Evolutionary conservation across 2,797 vertebrate species (phyloP), one percentile per base, ranked within the genome.

Genomic region (Neostethus bicornis): DNA sequence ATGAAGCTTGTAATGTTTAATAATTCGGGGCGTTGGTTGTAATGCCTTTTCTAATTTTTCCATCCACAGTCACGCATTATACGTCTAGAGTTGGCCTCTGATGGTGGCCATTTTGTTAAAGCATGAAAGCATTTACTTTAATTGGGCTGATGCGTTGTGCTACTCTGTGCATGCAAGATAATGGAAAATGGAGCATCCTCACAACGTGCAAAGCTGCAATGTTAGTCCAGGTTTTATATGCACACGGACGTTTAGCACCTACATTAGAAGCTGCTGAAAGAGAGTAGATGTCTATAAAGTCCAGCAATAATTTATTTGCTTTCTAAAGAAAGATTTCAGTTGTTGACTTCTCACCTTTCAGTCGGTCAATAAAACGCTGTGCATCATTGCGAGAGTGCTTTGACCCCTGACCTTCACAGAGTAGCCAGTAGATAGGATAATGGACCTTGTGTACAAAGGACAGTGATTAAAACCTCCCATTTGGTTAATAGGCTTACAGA

Each of bases 131-230:
- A 39, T 73, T 56, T 59, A 31, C 54, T 49, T 52, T 77, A 79
- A 62, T 87, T 87, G 84, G 75, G 77, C 70, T 84, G 80, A 87
- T 83, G 72, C 13, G 5, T 28, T 39, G 51, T 9, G 54, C 66
- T 19, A 31, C 70, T 75, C 81, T 84, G 80, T 61, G 64, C 73
- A 60, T 59, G 61, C 71, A 72, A 83, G 85, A 86, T 86, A 83
- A 85, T 85, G 77, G 77, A 77, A 70, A 76, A 73, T 52, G 42
- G 57, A 47, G 59, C 61, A 71, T 74, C 74, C 79, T 77, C 80
- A 23, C 49, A 41, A 14, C 44, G 19, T 34, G n/a, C n/a, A n/a
- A n/a, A n/a, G n/a, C n/a, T n/a, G n/a, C n/a, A 10, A 26, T 69
- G 80, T 81, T 65, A 64, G n/a, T n/a, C n/a, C n/a, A n/a, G n/a